Conservation (phyloP, 2,888 invertebrate genomes). For the Tryphoninae sp. region DNA sequence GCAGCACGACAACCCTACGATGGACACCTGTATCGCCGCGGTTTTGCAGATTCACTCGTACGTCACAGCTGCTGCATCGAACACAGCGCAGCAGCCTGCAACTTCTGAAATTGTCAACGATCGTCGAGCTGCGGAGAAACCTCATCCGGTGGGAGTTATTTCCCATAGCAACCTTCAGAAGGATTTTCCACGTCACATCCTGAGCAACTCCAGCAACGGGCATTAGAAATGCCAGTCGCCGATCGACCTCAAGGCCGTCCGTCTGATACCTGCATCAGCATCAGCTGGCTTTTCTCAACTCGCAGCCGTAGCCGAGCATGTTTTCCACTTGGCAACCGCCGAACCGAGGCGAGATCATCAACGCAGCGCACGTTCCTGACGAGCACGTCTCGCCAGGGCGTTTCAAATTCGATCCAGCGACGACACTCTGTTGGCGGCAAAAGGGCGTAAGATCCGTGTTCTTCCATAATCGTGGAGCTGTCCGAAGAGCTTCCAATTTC, state of each 20-base stretch:
- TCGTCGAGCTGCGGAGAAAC: constrained; percentile 1
- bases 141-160: background rate
- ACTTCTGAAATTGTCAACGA: background rate
- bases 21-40: background rate
- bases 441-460: constrained; percentile 18
- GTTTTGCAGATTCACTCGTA: constrained; percentile 6
- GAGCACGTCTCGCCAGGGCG: constrained; percentile 10
- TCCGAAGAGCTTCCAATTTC: constrained; percentile 51
- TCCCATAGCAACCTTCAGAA: background rate
- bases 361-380: constrained; percentile 29
- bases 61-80: background rate
- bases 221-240: constrained; percentile 36
- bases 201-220: background rate
- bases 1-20: background rate
- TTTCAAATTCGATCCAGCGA: background rate
- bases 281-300: background rate
- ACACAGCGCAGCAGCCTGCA: background rate
- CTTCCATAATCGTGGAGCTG: constrained; percentile 54
- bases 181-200: background rate
- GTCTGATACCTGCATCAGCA: background rate
- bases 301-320: no score
- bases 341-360: background rate
- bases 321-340: background rate
- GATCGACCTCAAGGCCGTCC: background rate
- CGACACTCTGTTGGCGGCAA: background rate